phyloP scores from a whole-genome alignment of 2,888 invertebrate genomes.

The Fragum sueziense region DNA sequence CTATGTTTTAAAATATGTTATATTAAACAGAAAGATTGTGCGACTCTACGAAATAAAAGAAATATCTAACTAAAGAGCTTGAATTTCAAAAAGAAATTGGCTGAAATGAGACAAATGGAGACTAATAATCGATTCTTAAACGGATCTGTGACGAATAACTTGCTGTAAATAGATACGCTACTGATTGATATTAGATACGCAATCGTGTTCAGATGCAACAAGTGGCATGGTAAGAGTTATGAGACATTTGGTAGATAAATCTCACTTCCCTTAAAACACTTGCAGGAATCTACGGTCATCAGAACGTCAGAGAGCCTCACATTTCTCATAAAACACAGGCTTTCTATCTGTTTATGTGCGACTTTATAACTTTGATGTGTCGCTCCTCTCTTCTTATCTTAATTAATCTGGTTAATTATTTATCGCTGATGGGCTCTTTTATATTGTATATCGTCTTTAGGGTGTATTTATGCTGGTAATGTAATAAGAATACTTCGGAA shows the following conservation, averaged over 20 bases:
- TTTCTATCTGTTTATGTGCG: conserved; percentile 8
- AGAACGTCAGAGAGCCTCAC: conserved; percentile 3
- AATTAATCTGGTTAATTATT: conserved; percentile 20
- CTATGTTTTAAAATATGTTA: too few relatives aligned
- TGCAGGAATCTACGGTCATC: neutral
- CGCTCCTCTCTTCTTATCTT: conserved; percentile 13
- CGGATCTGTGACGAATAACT: too few relatives aligned
- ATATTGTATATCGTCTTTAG: neutral
- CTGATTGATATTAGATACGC: too few relatives aligned
- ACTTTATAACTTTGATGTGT: conserved; percentile 25
- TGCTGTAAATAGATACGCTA: too few relatives aligned
- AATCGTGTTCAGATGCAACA: too few relatives aligned
- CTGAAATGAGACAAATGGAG: too few relatives aligned
- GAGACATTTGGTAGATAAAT: neutral
- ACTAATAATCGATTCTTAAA: too few relatives aligned
- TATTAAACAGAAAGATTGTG: too few relatives aligned
- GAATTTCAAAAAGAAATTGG: too few relatives aligned
- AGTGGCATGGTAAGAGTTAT: neutral
- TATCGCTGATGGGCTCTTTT: conserved; percentile 12
- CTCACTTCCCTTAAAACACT: neutral
- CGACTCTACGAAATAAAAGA: too few relatives aligned
- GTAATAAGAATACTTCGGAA: too few relatives aligned
- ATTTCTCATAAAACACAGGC: conserved; percentile 2
- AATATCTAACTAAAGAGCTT: too few relatives aligned
- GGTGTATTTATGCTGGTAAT: conserved; percentile 4